Evolutionary conservation across 2,797 vertebrate species (phyloP).

Genomic region (Sebastes taczanowskii): DNA sequence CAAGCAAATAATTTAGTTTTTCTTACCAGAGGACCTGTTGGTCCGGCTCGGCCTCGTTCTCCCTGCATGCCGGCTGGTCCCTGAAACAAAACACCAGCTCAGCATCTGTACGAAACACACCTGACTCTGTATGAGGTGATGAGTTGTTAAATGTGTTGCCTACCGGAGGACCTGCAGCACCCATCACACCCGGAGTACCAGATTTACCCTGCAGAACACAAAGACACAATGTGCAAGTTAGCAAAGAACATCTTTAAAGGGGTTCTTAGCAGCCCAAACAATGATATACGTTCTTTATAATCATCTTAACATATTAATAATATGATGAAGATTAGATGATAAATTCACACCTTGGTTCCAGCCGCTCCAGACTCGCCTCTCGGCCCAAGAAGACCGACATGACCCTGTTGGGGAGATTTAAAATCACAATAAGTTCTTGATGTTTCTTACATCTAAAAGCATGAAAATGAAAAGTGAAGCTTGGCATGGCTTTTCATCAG

Average conservation of each 20-base stretch:
- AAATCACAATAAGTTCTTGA: background rate
- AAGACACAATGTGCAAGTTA: background rate
- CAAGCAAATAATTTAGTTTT: background rate
- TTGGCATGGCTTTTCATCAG: background rate
- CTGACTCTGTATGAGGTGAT: background rate
- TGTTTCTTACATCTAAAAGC: background rate
- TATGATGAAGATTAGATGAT: background rate
- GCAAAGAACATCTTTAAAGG: no score
- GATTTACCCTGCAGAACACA: constrained; percentile 83
- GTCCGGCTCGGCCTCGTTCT: constrained; percentile 90
- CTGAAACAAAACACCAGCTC: constrained; percentile 70
- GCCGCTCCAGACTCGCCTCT: constrained; percentile 64
- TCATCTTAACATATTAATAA: background rate
- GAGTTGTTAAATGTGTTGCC: constrained; percentile 24
- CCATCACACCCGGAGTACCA: constrained; percentile 88
- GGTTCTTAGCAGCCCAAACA: no score
- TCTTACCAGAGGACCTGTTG: constrained; percentile 88
- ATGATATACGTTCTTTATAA: background rate
- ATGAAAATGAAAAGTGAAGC: background rate
- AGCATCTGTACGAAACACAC: background rate
- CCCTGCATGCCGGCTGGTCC: constrained; percentile 91
- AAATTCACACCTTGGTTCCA: constrained; percentile 64
- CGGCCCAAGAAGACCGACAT: constrained; percentile 43
- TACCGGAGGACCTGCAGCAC: constrained; percentile 85
- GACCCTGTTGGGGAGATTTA: constrained; percentile 58